Evolutionary conservation across 2,888 invertebrate species (phyloP).

Genomic region (Monochamus alternatus): DNA sequence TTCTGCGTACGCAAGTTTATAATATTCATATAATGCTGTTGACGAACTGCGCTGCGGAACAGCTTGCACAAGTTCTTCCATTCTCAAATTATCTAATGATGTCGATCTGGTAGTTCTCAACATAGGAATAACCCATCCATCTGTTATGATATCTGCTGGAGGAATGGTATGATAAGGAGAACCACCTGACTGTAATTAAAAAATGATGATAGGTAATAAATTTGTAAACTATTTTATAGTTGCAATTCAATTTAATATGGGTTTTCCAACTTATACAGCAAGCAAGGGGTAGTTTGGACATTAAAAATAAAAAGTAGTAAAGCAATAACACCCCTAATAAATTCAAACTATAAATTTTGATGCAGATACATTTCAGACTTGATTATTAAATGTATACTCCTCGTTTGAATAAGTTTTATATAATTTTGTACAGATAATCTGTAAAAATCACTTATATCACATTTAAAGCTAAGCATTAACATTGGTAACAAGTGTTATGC

Average conservation of each 20-base stretch:
- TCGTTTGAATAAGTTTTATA: no score
- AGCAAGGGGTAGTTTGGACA: no score
- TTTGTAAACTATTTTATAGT: not conserved
- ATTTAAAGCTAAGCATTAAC: not conserved
- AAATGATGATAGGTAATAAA: not conserved
- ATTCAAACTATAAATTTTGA: no score
- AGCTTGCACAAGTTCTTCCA: slow-evolving; percentile 66
- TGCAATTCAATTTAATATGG: not conserved
- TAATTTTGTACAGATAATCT: no score
- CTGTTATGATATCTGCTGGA: slow-evolving; percentile 82
- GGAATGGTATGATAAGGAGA: slow-evolving; percentile 94
- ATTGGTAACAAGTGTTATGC: not conserved
- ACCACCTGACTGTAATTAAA: slow-evolving; percentile 76
- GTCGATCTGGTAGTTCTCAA: slow-evolving; percentile 84
- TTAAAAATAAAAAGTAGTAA: no score
- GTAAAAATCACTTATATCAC: no score
- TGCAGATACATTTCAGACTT: no score
- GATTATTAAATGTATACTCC: no score
- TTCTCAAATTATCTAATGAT: slow-evolving; percentile 82
- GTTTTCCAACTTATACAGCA: not conserved
- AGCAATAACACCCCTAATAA: no score
- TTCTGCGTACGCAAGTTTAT: slow-evolving; percentile 91
- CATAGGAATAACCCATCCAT: slow-evolving; percentile 82
- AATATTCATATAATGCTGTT: slow-evolving; percentile 82
- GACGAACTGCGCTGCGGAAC: slow-evolving; percentile 59